Conservation (phyloP, 2,113 vertebrate species). For the Alectura lathami region DNA sequence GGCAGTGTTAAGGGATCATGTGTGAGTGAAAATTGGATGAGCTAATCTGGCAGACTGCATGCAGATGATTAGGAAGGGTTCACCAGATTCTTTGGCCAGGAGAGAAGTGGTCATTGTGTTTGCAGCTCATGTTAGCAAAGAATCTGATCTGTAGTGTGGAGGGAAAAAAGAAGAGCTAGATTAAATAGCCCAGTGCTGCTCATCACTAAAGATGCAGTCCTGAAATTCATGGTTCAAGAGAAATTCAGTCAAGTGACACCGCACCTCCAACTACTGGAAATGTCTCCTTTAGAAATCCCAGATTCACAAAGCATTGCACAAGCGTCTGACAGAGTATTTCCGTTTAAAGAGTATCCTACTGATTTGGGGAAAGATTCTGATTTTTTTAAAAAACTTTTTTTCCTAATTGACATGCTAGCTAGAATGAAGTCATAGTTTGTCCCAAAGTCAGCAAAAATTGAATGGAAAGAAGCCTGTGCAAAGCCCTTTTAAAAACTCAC, state of each 20-base stretch:
- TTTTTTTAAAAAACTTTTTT: neutral
- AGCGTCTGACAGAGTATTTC: neutral
- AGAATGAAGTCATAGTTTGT: neutral
- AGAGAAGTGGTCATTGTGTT: neutral
- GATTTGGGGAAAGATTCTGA: neutral
- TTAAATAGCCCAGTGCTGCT: neutral
- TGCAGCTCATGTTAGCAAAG: neutral
- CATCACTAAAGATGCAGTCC: neutral
- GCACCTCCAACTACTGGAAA: neutral
- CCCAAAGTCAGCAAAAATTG: neutral
- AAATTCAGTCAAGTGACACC: neutral
- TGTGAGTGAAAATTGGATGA: neutral
- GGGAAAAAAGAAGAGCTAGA: neutral
- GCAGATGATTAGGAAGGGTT: conserved; percentile 1
- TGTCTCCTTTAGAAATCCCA: neutral
- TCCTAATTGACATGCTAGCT: neutral
- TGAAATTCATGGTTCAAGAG: neutral
- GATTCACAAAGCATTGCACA: neutral
- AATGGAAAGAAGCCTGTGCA: neutral
- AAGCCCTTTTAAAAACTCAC: neutral
- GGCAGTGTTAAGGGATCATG: neutral
- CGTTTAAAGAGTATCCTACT: neutral
- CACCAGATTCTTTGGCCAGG: neutral
- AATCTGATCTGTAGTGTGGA: neutral
- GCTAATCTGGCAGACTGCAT: conserved; percentile 4